Conservation (phyloP, 2,888 invertebrate species). For the Linnaemya vulpina region DNA sequence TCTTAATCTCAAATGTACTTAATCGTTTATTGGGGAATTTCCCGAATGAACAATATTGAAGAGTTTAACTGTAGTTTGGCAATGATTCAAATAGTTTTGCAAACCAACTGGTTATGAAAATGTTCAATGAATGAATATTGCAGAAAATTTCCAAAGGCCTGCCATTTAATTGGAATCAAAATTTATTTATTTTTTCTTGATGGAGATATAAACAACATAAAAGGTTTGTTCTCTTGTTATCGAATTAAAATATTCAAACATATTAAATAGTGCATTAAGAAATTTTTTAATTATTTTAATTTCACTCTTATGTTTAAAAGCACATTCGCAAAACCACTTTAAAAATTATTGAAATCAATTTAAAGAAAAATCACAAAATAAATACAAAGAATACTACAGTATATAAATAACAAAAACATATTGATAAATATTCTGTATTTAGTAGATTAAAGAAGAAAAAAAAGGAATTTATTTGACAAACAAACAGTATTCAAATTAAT, state of each 20-base stretch:
- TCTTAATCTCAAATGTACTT: background rate
- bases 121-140: no score
- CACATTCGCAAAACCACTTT: constrained; percentile 39
- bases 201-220: no score
- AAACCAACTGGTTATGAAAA: no score
- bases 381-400: constrained; percentile 23
- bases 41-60: no score
- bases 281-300: constrained; percentile 10
- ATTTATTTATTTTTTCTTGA: no score
- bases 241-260: background rate
- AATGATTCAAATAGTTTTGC: no score
- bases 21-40: background rate
- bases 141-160: no score
- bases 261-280: constrained; percentile 4
- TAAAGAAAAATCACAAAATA: background rate
- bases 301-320: constrained; percentile 28
- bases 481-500: constrained; percentile 66
- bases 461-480: constrained; percentile 68
- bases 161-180: no score
- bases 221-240: no score
- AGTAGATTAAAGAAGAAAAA: constrained; percentile 45
- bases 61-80: no score
- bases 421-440: constrained; percentile 50
- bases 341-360: constrained; percentile 35
- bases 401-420: constrained; percentile 26